phyloP scores from a whole-genome alignment of 2,888 invertebrate genomes.

The Cabera pusaria region DNA sequence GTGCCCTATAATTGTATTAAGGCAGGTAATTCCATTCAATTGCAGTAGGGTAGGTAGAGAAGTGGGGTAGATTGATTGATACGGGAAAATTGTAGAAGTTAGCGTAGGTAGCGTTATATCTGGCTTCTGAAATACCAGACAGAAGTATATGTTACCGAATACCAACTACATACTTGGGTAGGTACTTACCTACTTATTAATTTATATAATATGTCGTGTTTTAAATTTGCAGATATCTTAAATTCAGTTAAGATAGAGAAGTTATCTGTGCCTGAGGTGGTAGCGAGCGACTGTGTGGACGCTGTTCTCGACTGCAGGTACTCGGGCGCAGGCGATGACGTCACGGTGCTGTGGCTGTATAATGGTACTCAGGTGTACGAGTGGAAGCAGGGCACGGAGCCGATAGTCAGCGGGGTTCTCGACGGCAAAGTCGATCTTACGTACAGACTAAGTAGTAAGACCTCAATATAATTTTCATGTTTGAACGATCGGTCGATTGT shows the following conservation, averaged over 20 bases:
- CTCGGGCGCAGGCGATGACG: constrained; percentile 32
- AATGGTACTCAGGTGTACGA: constrained; percentile 39
- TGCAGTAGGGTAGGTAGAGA: too few species aligned
- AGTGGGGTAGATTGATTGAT: too few species aligned
- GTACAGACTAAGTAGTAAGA: constrained; percentile 32
- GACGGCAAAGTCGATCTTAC: constrained; percentile 35
- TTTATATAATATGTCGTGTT: too few species aligned
- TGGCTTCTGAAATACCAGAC: too few species aligned
- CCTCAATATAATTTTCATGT: constrained; percentile 2
- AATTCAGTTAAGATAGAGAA: constrained; percentile 43
- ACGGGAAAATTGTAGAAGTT: too few species aligned
- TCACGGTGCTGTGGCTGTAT: constrained; percentile 41
- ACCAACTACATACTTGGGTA: too few species aligned
- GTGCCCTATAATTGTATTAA: too few species aligned
- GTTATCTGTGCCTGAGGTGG: constrained; percentile 41
- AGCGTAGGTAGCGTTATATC: too few species aligned
- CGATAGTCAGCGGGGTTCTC: constrained; percentile 33
- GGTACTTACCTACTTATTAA: too few species aligned
- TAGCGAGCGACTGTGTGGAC: constrained; percentile 33
- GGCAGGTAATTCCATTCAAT: too few species aligned
- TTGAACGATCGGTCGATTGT: too few species aligned
- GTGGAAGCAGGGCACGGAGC: constrained; percentile 36
- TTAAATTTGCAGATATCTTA: constrained; percentile 30
- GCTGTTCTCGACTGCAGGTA: constrained; percentile 42
- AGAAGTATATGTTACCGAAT: too few species aligned